Percentiles rank a stretch among this genome's conserved stretches.
Conservation (phyloP, 1,140 invertebrate genomes). For the Maconellicoccus hirsutus region DNA sequence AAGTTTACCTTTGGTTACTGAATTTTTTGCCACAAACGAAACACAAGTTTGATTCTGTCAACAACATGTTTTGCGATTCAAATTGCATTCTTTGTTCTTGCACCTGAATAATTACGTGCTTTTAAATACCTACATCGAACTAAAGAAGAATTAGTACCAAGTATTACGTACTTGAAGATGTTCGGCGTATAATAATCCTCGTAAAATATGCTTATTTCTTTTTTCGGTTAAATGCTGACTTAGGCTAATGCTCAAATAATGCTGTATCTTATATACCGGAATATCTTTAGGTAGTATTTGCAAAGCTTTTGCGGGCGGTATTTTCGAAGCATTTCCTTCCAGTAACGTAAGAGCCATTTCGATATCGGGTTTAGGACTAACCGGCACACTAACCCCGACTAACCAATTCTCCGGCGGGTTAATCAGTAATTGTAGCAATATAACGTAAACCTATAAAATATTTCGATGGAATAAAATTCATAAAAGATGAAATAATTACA, state of each 20-base stretch:
- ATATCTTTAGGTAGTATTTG: conserved; percentile 63
- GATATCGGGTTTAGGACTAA: conserved; percentile 52
- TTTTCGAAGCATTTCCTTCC: conserved; percentile 66
- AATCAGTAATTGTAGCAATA: conserved; percentile 44
- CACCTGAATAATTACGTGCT: conserved; percentile 52
- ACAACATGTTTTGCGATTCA: conserved; percentile 65
- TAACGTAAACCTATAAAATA: conserved; percentile 42
- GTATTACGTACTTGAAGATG: conserved; percentile 47
- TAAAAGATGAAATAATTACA: conserved; percentile 33
- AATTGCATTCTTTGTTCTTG: conserved; percentile 65
- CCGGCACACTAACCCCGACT: conserved; percentile 37
- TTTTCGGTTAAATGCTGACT: conserved; percentile 58
- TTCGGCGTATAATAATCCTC: conserved; percentile 70
- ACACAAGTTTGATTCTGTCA: conserved; percentile 79
- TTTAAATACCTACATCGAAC: no score
- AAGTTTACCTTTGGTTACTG: conserved; percentile 65
- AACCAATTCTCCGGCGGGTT: conserved; percentile 43
- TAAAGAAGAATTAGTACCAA: no score
- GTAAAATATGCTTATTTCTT: conserved; percentile 60
- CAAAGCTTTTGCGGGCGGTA: conserved; percentile 60
- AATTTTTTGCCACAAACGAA: conserved; percentile 85
- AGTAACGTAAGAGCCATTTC: conserved; percentile 65
- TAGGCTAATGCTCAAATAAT: conserved; percentile 64
- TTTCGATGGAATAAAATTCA: conserved; percentile 27
- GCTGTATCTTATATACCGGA: conserved; percentile 54